These are phyloP conservation scores for Gisinianus flammeolus DNA, from an alignment of 2,888 invertebrate species.

Conservation along the genomic window DNA sequence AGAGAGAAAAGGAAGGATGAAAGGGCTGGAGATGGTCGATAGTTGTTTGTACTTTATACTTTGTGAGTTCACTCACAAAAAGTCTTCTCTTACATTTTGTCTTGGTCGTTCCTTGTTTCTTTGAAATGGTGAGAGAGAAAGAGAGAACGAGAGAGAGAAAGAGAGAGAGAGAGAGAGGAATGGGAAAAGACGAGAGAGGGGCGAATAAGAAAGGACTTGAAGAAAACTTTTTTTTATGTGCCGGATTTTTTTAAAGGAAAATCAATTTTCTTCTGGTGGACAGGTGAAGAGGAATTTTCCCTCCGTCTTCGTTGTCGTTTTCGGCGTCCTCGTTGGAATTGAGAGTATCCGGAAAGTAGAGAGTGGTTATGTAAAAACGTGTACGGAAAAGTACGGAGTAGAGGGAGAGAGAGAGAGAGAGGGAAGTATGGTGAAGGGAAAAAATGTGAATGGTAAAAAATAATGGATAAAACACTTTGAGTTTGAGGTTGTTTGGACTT, in stretches of 20 bases:
- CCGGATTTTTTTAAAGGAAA: not conserved
- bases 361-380: not conserved
- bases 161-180: not conserved
- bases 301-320: not conserved
- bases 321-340: not conserved
- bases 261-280: conserved; percentile 2
- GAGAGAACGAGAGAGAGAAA: not conserved
- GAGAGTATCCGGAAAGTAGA: not conserved
- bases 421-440: not conserved
- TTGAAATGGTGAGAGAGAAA: not conserved
- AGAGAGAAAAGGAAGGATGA: not conserved
- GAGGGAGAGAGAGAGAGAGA: not conserved
- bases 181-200: not conserved
- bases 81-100: too few species aligned
- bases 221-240: too few species aligned
- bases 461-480: not conserved
- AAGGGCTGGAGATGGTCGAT: not conserved
- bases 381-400: not conserved
- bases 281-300: not conserved
- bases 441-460: not conserved
- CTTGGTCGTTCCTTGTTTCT: too few species aligned
- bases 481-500: not conserved
- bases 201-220: too few species aligned
- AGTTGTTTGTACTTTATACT: not conserved
- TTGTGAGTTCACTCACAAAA: not conserved